Evolutionary conservation across 2,888 invertebrate genomes (phyloP), one percentile per base, ranked within the genome.

Genomic region (Eristalis arbustorum): DNA sequence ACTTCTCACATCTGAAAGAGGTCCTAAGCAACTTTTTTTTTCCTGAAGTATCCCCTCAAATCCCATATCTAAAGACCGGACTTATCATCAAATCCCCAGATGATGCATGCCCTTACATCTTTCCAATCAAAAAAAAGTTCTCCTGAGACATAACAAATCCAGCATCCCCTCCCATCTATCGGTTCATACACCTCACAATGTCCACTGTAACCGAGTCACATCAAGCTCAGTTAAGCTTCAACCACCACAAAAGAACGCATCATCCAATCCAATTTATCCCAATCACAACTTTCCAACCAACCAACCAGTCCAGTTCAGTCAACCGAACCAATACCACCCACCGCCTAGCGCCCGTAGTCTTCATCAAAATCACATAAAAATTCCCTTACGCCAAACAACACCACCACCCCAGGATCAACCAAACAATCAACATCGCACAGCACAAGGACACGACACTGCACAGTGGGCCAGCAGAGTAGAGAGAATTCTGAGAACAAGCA

Each of bases 281-380:
- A 84, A 71, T 79, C 69, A 76, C 67, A 72, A 69, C 37, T 59
- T 11, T 40, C 10, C 25, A 14, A 42, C 14, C 42, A n/a, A 18
- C n/a, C 49, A 2, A n/a, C n/a, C n/a, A 4, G 31, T 3, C 31
- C 5, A 31, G 31, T 31, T 6, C 31, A 31, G 2, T 31, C 31
- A 31, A 31, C 31, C 31, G 31, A 31, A 31, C 31, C 5, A n/a
- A 49, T 6, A 49, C 14, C 18, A 10, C 14, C 11, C 31, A 11
- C 3, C 11, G 2, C 57, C 18, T 13, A 57, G 40, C 28, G 10
- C 31, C 22, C 25, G 18, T n/a, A 6, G 34, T 69, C 73, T 81
- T 81, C 59, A 77, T 81, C 85, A 77, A 81, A 81, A 81, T 81
- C 81, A 66, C 73, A 81, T 77, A 85, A 85, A 81, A 85, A 77